Evolutionary conservation across 2,797 vertebrate genomes (phyloP).

Genomic region (Cuniculus paca): DNA sequence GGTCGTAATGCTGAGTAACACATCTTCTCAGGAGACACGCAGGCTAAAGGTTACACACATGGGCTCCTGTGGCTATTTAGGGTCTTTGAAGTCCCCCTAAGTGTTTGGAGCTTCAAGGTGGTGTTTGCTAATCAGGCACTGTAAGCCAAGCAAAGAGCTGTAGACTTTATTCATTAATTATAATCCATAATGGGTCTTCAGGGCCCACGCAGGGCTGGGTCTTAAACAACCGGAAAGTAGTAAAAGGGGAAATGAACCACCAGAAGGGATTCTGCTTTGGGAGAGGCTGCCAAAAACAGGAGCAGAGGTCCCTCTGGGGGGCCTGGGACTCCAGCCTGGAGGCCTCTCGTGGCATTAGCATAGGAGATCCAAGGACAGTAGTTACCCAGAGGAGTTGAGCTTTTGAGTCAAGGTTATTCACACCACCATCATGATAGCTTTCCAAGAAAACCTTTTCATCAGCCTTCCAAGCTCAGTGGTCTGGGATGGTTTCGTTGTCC

Average conservation of each 20-base stretch:
- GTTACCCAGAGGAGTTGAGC: background rate
- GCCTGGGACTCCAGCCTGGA: background rate
- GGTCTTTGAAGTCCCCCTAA: constrained; percentile 33
- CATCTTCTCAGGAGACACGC: constrained; percentile 46
- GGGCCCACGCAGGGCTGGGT: background rate
- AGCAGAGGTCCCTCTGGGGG: background rate
- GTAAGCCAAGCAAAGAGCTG: background rate
- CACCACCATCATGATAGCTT: background rate
- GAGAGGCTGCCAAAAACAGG: background rate
- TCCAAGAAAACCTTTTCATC: background rate
- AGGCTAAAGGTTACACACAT: constrained; percentile 40
- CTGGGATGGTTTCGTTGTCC: background rate
- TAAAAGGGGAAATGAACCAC: background rate
- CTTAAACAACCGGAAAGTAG: background rate
- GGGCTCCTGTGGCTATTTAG: background rate
- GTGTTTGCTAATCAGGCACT: constrained; percentile 20
- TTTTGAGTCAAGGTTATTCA: background rate
- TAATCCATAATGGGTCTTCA: constrained; percentile 29
- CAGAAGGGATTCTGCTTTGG: background rate
- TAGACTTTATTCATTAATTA: constrained; percentile 25
- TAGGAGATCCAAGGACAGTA: background rate
- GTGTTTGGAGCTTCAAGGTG: constrained; percentile 31
- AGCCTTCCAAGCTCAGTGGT: background rate
- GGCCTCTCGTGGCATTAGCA: background rate
- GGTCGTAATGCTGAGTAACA: background rate